phyloP scores from a whole-genome alignment of 2,113 vertebrate species.

The Panthera leo region DNA sequence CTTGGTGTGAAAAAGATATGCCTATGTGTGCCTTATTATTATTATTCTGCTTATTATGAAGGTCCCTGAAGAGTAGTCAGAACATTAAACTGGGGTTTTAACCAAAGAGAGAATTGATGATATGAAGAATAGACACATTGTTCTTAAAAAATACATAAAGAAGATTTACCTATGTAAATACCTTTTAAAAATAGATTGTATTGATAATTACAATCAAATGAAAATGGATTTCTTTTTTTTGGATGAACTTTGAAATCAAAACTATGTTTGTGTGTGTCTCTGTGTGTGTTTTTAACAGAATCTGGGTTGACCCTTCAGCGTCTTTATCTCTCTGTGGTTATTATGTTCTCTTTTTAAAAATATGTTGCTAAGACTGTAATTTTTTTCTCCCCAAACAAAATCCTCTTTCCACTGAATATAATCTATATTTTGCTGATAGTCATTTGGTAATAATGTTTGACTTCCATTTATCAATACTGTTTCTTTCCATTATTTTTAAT shows the following conservation, averaged over 20 bases:
- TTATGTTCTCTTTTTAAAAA: slow-evolving; percentile 64
- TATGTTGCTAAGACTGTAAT: slow-evolving; percentile 50
- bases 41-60: slow-evolving; percentile 41
- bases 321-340: slow-evolving; percentile 61
- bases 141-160: slow-evolving; percentile 12
- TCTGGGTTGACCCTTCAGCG: slow-evolving; percentile 25
- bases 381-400: slow-evolving; percentile 18
- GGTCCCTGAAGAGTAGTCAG: not conserved
- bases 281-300: slow-evolving; percentile 50
- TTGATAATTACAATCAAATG: slow-evolving; percentile 1
- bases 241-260: slow-evolving; percentile 4
- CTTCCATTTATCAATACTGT: slow-evolving; percentile 77
- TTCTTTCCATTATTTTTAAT: slow-evolving; percentile 79
- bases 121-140: not conserved
- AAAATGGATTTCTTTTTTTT: not conserved
- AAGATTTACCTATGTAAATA: slow-evolving; percentile 46
- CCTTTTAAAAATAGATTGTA: not conserved
- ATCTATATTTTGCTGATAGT: slow-evolving; percentile 65
- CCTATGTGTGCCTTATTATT: not conserved
- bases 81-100: slow-evolving; percentile 51
- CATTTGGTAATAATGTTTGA: slow-evolving; percentile 67
- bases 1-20: slow-evolving; percentile 26
- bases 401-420: slow-evolving; percentile 22
- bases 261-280: not conserved
- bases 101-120: slow-evolving; percentile 13